Conservation (phyloP, 2,797 vertebrate species). For the Spinus olivaceus region DNA sequence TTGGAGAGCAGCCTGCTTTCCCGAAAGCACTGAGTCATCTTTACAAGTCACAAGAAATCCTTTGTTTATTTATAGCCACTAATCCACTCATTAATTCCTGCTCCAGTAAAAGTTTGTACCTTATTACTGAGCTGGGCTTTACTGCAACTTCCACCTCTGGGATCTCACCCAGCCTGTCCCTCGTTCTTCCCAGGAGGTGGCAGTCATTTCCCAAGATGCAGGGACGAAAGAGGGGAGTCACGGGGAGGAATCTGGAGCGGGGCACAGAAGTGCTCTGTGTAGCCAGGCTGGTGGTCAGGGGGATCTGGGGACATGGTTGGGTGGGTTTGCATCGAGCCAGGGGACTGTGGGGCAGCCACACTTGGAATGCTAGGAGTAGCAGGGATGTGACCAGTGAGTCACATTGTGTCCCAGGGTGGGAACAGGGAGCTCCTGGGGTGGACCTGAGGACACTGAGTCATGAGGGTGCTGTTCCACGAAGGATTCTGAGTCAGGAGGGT, state of each 20-base stretch:
- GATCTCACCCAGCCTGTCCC: background rate
- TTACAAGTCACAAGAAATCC: background rate
- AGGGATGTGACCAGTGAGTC: background rate
- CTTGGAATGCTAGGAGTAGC: background rate
- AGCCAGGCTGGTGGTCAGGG: background rate
- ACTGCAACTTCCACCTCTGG: background rate
- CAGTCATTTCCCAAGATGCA: background rate
- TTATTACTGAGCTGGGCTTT: background rate
- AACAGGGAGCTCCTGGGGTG: background rate
- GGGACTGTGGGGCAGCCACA: background rate
- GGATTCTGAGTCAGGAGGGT: background rate
- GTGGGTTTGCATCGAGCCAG: background rate
- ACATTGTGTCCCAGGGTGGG: fast-evolving
- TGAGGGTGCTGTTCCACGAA: background rate
- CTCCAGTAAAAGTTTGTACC: background rate
- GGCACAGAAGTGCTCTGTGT: background rate
- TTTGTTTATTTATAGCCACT: background rate
- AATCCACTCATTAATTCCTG: background rate
- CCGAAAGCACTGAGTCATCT: background rate
- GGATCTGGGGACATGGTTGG: background rate
- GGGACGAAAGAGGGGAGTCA: fast-evolving
- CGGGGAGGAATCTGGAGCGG: background rate
- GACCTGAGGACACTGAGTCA: background rate
- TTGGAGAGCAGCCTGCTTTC: background rate
- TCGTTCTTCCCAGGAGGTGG: background rate